phyloP scores from a whole-genome alignment of 37 sponge, comb jelly and placozoan species.

The Corticium candelabrum region DNA sequence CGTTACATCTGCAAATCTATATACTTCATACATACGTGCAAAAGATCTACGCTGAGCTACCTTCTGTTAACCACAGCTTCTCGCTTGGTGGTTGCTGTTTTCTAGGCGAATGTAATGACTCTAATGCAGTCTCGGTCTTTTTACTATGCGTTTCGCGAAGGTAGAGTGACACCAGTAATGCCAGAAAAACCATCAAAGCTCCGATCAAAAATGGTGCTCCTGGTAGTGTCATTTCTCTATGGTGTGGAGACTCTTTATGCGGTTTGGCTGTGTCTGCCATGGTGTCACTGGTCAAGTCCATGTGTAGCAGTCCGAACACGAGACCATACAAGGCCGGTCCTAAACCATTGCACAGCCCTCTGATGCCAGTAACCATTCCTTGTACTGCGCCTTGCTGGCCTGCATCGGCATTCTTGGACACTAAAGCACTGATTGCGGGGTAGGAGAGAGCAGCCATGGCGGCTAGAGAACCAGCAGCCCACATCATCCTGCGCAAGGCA shows the following conservation, averaged over 20 bases:
- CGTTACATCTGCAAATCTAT: too few relatives aligned
- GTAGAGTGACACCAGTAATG: not conserved
- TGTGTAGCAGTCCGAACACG: slow-evolving; percentile 69
- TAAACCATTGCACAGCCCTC: slow-evolving; percentile 81
- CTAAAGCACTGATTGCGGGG: slow-evolving; percentile 74
- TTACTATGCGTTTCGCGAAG: not conserved
- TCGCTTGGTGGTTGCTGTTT: not conserved
- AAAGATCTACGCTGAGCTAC: too few relatives aligned
- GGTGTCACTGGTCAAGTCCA: slow-evolving; percentile 31
- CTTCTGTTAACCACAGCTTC: not conserved
- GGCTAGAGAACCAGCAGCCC: slow-evolving; percentile 60
- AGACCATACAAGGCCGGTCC: slow-evolving; percentile 81
- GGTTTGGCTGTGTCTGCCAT: not conserved
- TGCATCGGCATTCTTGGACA: slow-evolving; percentile 51
- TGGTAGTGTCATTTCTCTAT: too few relatives aligned
- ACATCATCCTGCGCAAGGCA: slow-evolving; percentile 58
- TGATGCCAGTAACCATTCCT: slow-evolving; percentile 77
- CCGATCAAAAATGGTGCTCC: not conserved
- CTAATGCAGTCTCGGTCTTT: not conserved
- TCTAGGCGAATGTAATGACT: too few relatives aligned
- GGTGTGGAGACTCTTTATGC: too few relatives aligned
- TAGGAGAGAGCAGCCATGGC: slow-evolving; percentile 65
- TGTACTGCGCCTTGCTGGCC: slow-evolving; percentile 76
- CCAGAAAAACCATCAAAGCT: not conserved
- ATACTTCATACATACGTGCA: too few relatives aligned